These are phyloP conservation scores for Guaruba guarouba DNA, from an alignment of 2,113 vertebrate species.

Conservation along the genomic window DNA sequence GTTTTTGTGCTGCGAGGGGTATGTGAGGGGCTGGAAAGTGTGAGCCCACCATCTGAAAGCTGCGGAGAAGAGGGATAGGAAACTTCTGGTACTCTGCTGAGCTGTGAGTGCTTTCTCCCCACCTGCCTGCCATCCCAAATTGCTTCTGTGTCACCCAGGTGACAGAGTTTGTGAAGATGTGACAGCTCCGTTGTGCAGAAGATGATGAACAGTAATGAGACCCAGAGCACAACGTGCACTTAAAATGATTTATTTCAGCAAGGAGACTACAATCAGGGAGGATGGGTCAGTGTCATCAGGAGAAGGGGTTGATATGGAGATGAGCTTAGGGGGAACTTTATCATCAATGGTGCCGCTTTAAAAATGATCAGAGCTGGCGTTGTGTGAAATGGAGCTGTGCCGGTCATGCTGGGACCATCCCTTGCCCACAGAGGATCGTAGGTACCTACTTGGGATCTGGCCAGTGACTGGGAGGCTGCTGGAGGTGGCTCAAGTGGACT, in stretches of 20 bases:
- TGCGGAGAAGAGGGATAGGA: neutral
- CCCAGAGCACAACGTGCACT: neutral
- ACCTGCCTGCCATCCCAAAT: neutral
- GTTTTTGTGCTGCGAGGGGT: neutral
- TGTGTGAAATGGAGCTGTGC: neutral
- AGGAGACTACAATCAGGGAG: slow-evolving; percentile 2
- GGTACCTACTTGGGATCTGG: neutral
- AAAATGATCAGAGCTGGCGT: neutral
- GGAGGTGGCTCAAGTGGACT: neutral
- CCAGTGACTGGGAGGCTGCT: neutral
- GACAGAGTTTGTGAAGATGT: neutral
- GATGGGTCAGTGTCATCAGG: slow-evolving; percentile 20
- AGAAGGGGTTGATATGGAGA: slow-evolving; percentile 16
- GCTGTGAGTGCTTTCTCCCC: neutral
- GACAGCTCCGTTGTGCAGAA: neutral
- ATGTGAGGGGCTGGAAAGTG: neutral
- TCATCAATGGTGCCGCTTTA: neutral
- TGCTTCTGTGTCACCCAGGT: neutral
- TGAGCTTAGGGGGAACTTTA: neutral
- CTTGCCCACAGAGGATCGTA: neutral
- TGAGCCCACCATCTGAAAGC: fast-evolving
- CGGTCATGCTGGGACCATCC: neutral
- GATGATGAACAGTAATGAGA: slow-evolving; percentile 35
- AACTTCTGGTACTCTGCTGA: neutral
- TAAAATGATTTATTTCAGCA: slow-evolving; percentile 26